Conservation (phyloP, 2,113 vertebrate species). For the Psammodynastes pulverulentus region DNA sequence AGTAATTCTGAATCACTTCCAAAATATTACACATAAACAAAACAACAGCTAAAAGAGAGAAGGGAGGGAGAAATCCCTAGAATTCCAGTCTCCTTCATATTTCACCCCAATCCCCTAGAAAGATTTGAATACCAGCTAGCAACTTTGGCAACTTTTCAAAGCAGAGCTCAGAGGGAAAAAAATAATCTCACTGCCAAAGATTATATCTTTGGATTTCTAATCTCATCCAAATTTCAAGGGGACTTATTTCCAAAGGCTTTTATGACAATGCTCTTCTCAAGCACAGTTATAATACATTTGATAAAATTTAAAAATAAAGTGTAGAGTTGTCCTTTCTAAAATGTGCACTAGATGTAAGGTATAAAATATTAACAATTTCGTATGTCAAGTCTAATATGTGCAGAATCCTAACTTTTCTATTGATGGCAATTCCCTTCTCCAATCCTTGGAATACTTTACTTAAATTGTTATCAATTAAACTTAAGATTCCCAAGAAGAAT, state of each 20-base stretch:
- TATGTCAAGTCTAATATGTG: not conserved
- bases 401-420: not conserved
- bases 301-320: not conserved
- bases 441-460: not conserved
- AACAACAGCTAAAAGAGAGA: conserved; percentile 26
- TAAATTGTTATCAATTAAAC: not conserved
- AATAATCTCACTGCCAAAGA: not conserved
- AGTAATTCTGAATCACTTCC: conserved; percentile 67
- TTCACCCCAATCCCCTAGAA: not conserved
- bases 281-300: not conserved
- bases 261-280: not conserved
- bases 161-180: conserved; percentile 15
- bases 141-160: conserved; percentile 40
- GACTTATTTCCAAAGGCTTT: not conserved
- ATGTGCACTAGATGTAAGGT: not conserved
- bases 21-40: conserved; percentile 59
- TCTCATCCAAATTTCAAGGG: not conserved
- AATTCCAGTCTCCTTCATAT: conserved; percentile 14
- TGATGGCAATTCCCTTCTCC: not conserved
- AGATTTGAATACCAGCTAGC: no score
- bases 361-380: not conserved
- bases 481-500: not conserved
- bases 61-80: not conserved
- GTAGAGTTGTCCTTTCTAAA: not conserved
- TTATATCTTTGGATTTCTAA: not conserved